Evolutionary conservation across 2,888 invertebrate species (phyloP).

Genomic region (Peribatodes rhomboidaria): DNA sequence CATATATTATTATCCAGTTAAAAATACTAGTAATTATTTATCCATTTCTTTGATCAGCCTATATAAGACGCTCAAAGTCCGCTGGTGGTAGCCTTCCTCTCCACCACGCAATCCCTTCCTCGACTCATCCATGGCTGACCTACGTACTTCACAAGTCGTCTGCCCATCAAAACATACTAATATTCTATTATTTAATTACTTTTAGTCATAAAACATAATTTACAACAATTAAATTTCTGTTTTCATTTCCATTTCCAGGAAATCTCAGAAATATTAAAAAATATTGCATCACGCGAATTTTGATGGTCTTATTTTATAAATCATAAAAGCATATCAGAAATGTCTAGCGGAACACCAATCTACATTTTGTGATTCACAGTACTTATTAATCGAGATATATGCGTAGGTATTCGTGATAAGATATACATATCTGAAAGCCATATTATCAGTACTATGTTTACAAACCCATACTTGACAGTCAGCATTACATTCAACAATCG

Average conservation of each 20-base stretch:
- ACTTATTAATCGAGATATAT: neutral
- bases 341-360: neutral
- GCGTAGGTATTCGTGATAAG: neutral
- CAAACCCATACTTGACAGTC: neutral
- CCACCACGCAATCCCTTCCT: too few species aligned
- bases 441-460: slow-evolving; percentile 3
- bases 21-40: too few species aligned
- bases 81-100: too few species aligned
- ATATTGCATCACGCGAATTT: slow-evolving; percentile 1
- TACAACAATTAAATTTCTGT: neutral
- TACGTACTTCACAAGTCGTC: too few species aligned
- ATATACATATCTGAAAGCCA: neutral
- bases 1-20: too few species aligned
- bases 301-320: neutral
- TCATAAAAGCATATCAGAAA: neutral
- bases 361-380: slow-evolving; percentile 6
- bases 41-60: too few species aligned
- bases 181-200: too few species aligned
- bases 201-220: too few species aligned
- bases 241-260: neutral
- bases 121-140: too few species aligned
- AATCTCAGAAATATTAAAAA: neutral
- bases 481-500: neutral
- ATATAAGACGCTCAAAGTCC: too few species aligned
- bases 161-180: too few species aligned